These are phyloP conservation scores for Notechis scutatus DNA, from an alignment of 2,113 vertebrate species.

Conservation along the genomic window DNA sequence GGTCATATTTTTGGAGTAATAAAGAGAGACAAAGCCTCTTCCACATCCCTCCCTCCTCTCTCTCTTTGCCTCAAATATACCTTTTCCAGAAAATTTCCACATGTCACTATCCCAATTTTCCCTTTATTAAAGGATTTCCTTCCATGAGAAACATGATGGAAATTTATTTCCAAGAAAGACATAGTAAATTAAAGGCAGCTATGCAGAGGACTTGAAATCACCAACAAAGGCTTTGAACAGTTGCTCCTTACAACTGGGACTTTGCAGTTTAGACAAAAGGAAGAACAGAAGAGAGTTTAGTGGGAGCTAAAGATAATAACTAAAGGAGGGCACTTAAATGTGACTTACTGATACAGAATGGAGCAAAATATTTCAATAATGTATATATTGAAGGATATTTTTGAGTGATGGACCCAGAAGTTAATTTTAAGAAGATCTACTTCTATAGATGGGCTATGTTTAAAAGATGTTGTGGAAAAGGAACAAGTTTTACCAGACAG, in stretches of 20 bases:
- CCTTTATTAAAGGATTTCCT: not conserved
- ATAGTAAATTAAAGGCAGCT: not conserved
- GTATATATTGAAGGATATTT: not conserved
- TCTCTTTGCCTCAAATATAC: not conserved
- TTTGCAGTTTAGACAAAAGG: not conserved
- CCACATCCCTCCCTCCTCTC: not conserved
- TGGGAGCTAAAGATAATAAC: not conserved
- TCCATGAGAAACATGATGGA: not conserved
- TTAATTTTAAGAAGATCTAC: not conserved
- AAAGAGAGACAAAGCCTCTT: not conserved
- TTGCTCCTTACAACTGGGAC: not conserved
- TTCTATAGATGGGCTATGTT: not conserved
- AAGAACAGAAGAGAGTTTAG: not conserved
- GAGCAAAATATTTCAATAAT: not conserved
- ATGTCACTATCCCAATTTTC: not conserved
- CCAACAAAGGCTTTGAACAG: not conserved
- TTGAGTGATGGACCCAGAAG: not conserved
- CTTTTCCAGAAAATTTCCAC: not conserved
- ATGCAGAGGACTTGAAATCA: not conserved
- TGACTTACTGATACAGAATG: not conserved
- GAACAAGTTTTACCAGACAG: not conserved
- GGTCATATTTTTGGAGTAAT: not conserved
- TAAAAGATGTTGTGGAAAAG: not conserved
- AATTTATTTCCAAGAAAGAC: not conserved
- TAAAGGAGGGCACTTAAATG: not conserved